Conservation (phyloP, 2,888 invertebrate genomes). For the Plagodis dolabraria region DNA sequence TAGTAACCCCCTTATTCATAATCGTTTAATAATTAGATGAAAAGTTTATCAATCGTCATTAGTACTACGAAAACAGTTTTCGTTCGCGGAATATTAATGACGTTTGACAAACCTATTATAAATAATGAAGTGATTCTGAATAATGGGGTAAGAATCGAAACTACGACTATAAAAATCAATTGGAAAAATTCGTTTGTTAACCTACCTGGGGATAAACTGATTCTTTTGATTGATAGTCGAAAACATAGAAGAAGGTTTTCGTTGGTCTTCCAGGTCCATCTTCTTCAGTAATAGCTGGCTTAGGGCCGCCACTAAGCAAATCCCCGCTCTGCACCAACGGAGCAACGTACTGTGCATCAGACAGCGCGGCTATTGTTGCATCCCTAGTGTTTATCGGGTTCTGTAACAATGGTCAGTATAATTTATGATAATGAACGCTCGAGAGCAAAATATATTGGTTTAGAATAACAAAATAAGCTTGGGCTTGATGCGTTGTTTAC, state of each 20-base stretch:
- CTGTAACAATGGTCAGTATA: conserved; percentile 66
- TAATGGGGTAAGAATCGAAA: not conserved
- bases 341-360: conserved; percentile 97
- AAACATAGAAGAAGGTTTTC: conserved; percentile 95
- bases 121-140: not conserved
- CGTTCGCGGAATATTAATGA: no score
- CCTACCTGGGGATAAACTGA: conserved; percentile 94
- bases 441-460: not conserved
- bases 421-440: conserved; percentile 5
- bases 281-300: conserved; percentile 81
- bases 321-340: conserved; percentile 95
- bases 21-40: no score
- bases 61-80: no score
- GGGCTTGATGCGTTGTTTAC: not conserved
- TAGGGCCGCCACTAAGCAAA: conserved; percentile 89
- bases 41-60: no score
- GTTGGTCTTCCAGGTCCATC: conserved; percentile 86
- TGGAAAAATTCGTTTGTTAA: conserved; percentile 5
- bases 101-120: no score
- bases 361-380: conserved; percentile 95
- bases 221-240: conserved; percentile 95
- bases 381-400: conserved; percentile 95
- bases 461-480: not conserved
- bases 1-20: no score
- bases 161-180: no score